Conservation (phyloP, 2,888 invertebrate species). For the Rhamnusium bicolor region DNA sequence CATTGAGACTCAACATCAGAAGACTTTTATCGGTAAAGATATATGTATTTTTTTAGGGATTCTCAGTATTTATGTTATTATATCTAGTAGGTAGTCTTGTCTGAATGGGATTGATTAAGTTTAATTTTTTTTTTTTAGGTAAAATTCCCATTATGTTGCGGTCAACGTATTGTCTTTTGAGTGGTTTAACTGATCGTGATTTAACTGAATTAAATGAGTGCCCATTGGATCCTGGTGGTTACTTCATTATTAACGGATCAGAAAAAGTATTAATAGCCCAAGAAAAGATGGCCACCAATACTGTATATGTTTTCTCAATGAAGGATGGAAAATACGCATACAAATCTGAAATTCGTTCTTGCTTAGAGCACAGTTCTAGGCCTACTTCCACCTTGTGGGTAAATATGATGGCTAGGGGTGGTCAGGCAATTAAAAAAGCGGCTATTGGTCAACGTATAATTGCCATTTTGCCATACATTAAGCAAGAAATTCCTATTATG, state of each 20-base stretch:
- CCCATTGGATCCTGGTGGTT: conserved; percentile 98
- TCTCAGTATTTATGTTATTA: no score
- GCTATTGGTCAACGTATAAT: conserved; percentile 99
- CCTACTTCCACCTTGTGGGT: conserved; percentile 99
- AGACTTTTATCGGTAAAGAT: conserved; percentile 78
- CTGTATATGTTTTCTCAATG: conserved; percentile 99
- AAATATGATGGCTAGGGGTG: conserved; percentile 99
- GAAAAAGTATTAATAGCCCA: conserved; percentile 96
- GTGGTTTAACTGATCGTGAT: conserved; percentile 97
- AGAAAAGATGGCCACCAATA: conserved; percentile 99
- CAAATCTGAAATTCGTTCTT: conserved; percentile 98
- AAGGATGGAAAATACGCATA: conserved; percentile 99
- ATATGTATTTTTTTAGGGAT: no score
- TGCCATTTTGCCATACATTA: conserved; percentile 98
- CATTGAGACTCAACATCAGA: conserved; percentile 86
- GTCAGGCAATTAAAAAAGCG: conserved; percentile 98
- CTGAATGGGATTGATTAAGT: no score
- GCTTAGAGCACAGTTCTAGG: conserved; percentile 91
- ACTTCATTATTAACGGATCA: conserved; percentile 99
- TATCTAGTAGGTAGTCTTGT: no score
- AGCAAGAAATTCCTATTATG: conserved; percentile 99
- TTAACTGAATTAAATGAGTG: conserved; percentile 99
- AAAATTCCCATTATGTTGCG: conserved; percentile 99
- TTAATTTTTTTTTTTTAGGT: conserved; percentile 30
- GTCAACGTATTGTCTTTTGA: conserved; percentile 96